Base-by-base conservation (phyloP, 2,113 vertebrate species). In the Odontesthes bonariensis region DNA sequence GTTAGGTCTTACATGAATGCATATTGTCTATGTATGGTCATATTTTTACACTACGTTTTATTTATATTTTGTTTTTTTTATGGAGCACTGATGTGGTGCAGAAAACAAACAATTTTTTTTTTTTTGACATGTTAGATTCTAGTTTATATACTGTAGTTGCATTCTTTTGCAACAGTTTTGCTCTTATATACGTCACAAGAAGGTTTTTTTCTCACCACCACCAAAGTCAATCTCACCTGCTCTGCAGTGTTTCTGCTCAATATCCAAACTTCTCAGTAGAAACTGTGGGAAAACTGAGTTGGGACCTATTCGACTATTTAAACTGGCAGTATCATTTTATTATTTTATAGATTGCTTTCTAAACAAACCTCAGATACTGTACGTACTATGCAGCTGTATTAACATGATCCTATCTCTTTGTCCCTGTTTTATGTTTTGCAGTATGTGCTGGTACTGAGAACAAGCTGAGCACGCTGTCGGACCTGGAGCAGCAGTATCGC, bases 381-480 rank as follows among this genome's bases (percentile, higher is more conserved):
- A 0, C 20, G 27, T 27, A 0, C 27, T 40, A 33, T 17, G 19
- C 2, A n/a, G 1, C 35, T 65, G 10, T 60, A 40, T 64, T 72
- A 81, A 83, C 57, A 22, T 19, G 16, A 2, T 62, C 42, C 17
- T 81, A 16, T 75, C 0, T 17, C 4, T 71, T 8, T 84, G 12
- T 61, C 32, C 12, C 8, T 80, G 23, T 81, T 12, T 76, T 53
- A 72, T 65, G 4, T 83, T 79, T 75, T 79, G 69, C 42, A 99
- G 98, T 99, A 83, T 99, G 98, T 79, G 94, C 97, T 0, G 98
- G 98, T 56, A 99, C 98, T 0, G 96, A 97, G 90, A 99, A 99
- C 91, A 99, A 99, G 84, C 93, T 99, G 92, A 99, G 98, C 90
- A 99, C 97, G 7, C 94, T 99, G 40, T 99, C 97, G 0, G 97